phyloP scores from a whole-genome alignment of 2,888 invertebrate species.

The Camptogramma bilineatum region DNA sequence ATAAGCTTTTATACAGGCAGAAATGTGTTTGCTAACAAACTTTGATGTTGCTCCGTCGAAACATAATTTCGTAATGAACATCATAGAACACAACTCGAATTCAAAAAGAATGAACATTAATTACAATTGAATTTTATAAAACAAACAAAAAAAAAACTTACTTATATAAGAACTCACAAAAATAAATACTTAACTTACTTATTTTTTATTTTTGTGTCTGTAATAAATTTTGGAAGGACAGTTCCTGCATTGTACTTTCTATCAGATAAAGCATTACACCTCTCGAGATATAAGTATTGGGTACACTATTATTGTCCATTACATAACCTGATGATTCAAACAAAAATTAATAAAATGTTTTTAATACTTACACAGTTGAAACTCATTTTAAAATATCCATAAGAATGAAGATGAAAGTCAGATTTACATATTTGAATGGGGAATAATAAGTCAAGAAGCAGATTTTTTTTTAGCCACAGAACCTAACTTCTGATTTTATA shows the following conservation, averaged over 20 bases:
- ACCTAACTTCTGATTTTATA: too few species aligned
- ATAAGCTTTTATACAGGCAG: constrained; percentile 25
- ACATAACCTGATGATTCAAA: constrained; percentile 48
- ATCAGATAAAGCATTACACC: constrained; percentile 78
- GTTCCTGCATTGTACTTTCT: constrained; percentile 69
- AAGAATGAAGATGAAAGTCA: constrained; percentile 9
- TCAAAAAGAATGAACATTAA: too few species aligned
- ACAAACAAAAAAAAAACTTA: not conserved
- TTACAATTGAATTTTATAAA: not conserved
- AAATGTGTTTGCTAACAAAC: constrained; percentile 7
- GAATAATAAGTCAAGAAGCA: too few species aligned
- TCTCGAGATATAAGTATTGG: constrained; percentile 54
- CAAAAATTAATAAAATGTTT: constrained; percentile 42
- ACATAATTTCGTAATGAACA: not conserved
- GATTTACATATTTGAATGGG: not conserved
- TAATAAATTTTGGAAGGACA: constrained; percentile 54
- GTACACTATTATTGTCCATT: constrained; percentile 52
- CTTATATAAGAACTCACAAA: not conserved
- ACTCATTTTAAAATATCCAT: constrained; percentile 52
- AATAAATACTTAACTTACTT: not conserved
- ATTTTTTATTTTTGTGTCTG: constrained; percentile 11
- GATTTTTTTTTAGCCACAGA: too few species aligned
- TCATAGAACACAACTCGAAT: too few species aligned
- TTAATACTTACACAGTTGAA: constrained; percentile 5
- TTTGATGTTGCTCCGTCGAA: not conserved